These are phyloP conservation scores for Microcebus griseorufus DNA, from an alignment of 2,113 vertebrate genomes.

Conservation along the genomic window DNA sequence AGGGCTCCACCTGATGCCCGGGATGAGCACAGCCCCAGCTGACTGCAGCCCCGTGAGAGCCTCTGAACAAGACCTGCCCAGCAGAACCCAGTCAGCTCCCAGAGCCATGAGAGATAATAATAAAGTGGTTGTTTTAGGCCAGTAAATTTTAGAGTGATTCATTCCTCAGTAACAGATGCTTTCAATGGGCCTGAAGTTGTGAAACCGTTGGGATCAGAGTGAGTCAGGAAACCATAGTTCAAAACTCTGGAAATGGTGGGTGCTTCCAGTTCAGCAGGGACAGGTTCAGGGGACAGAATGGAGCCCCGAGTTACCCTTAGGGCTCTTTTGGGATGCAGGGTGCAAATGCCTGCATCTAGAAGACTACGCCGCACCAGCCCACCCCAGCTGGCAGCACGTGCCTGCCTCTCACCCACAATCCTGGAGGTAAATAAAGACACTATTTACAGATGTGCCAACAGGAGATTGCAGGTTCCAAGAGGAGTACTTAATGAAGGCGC, in stretches of 20 bases:
- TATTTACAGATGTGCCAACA: not conserved
- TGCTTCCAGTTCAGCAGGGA: not conserved
- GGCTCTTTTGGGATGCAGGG: too few relatives aligned
- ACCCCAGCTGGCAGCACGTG: too few relatives aligned
- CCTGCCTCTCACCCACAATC: not conserved
- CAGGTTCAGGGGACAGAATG: not conserved
- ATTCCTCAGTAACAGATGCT: not conserved
- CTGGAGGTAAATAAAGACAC: not conserved
- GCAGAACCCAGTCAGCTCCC: not conserved
- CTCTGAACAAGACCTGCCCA: not conserved
- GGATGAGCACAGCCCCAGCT: not conserved
- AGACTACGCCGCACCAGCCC: not conserved
- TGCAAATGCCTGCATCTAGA: not conserved
- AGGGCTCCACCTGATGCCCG: not conserved
- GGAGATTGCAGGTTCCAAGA: not conserved
- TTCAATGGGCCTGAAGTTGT: not conserved
- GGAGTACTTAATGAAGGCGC: not conserved
- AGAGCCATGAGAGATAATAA: not conserved
- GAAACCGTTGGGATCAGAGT: not conserved
- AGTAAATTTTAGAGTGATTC: not conserved
- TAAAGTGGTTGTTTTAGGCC: not conserved
- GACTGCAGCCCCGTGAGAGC: too few relatives aligned
- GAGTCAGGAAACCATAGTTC: not conserved
- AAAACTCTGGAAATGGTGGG: not conserved
- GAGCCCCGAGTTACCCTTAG: not conserved